Evolutionary conservation across 2,113 vertebrate species (phyloP).

Genomic region (Pluvialis apricaria): DNA sequence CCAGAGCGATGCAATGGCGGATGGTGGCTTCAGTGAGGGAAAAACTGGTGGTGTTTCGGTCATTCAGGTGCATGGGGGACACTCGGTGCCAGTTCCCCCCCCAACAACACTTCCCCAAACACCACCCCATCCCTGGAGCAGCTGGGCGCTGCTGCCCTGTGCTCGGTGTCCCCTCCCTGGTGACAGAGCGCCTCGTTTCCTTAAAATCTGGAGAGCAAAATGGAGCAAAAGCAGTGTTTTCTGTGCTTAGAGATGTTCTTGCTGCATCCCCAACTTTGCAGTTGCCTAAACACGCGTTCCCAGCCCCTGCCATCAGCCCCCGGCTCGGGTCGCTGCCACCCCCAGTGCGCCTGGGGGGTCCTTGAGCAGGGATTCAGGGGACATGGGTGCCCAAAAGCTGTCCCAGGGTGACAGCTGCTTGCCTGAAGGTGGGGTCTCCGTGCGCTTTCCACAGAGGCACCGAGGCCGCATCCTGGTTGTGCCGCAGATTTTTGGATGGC

Average conservation of each 20-base stretch:
- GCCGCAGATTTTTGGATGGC: background rate
- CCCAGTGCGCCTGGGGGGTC: background rate
- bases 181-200: background rate
- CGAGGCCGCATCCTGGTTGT: background rate
- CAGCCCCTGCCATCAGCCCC: background rate
- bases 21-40: background rate
- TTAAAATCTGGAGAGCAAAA: background rate
- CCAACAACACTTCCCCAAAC: background rate
- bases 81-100: accelerated
- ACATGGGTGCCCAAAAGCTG: background rate
- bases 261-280: background rate
- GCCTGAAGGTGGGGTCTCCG: background rate
- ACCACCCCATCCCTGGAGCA: background rate
- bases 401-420: background rate
- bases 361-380: background rate
- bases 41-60: background rate
- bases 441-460: accelerated
- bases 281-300: accelerated
- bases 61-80: background rate
- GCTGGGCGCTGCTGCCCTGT: background rate
- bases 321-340: background rate
- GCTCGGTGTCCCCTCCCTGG: background rate
- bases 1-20: accelerated
- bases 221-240: background rate
- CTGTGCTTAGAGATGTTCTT: background rate